Conservation (phyloP, 2,113 vertebrate genomes). For the Chunga burmeisteri region DNA sequence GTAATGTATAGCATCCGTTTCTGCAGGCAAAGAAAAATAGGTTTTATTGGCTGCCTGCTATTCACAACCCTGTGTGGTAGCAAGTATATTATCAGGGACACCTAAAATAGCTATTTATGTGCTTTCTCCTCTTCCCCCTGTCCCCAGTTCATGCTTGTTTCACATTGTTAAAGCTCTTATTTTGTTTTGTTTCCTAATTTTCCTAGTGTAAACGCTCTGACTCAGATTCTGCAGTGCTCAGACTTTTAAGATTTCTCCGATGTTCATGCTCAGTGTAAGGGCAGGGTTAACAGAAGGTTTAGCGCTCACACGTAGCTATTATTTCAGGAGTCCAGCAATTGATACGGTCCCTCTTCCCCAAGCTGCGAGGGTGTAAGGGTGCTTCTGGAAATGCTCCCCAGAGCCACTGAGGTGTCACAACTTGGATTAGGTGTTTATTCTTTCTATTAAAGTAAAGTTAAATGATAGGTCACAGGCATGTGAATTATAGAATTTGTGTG, state of each 20-base stretch:
- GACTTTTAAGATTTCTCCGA: not conserved
- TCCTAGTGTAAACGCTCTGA: not conserved
- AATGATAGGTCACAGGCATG: not conserved
- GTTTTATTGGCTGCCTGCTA: not conserved
- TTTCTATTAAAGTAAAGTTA: not conserved
- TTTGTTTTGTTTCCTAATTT: not conserved
- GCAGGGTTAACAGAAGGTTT: not conserved
- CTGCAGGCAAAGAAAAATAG: not conserved
- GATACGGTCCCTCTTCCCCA: fast-evolving
- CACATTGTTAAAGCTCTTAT: not conserved
- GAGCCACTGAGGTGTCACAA: not conserved
- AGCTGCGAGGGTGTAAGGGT: not conserved
- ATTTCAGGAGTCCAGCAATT: not conserved
- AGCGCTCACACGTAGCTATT: fast-evolving
- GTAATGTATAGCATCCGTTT: not conserved
- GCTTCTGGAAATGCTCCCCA: not conserved
- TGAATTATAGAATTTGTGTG: not conserved
- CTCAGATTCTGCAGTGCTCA: not conserved
- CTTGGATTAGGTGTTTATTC: not conserved
- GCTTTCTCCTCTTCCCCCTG: not conserved
- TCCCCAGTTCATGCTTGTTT: not conserved
- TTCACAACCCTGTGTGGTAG: not conserved
- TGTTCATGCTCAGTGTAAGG: not conserved
- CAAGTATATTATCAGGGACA: not conserved
- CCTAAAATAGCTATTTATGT: not conserved